Percentiles rank a stretch among this genome's conserved stretches.
These are phyloP conservation scores for Callimorpha dominula DNA, from an alignment of 2,888 invertebrate species.

Conservation along the genomic window DNA sequence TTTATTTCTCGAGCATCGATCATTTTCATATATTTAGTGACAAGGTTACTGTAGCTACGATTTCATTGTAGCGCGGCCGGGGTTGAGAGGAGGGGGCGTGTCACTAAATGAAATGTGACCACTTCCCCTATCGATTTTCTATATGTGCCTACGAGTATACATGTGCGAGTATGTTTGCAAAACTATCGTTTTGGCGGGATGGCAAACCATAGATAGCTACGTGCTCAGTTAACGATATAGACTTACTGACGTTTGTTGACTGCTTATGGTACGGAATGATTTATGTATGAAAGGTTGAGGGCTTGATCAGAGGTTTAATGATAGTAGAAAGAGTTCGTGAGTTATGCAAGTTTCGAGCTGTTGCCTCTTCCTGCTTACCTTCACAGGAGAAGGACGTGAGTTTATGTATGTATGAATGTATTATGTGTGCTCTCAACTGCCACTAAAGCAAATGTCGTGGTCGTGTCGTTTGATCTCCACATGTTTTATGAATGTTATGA, in stretches of 20 bases:
- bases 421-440: too few species aligned
- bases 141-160: conserved; percentile 18
- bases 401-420: too few species aligned
- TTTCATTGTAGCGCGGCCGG: conserved; percentile 8
- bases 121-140: conserved; percentile 38
- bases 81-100: conserved; percentile 15
- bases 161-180: conserved; percentile 1
- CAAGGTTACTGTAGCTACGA: conserved; percentile 2
- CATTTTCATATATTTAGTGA: conserved; percentile 17
- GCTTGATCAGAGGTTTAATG: too few species aligned
- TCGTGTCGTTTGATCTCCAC: too few species aligned
- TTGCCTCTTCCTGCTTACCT: too few species aligned
- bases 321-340: too few species aligned
- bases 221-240: neutral
- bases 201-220: neutral
- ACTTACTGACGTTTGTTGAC: neutral
- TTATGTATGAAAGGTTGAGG: too few species aligned
- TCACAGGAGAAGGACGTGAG: too few species aligned
- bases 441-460: too few species aligned
- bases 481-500: too few species aligned
- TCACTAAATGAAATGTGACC: conserved; percentile 34
- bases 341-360: too few species aligned
- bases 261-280: neutral
- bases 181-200: neutral
- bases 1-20: conserved; percentile 19